A percentile compares a stretch with the other conserved stretches of the same genome.
These are phyloP conservation scores for Teinopalpus imperialis DNA, from an alignment of 2,888 invertebrate genomes.

Conservation along the genomic window DNA sequence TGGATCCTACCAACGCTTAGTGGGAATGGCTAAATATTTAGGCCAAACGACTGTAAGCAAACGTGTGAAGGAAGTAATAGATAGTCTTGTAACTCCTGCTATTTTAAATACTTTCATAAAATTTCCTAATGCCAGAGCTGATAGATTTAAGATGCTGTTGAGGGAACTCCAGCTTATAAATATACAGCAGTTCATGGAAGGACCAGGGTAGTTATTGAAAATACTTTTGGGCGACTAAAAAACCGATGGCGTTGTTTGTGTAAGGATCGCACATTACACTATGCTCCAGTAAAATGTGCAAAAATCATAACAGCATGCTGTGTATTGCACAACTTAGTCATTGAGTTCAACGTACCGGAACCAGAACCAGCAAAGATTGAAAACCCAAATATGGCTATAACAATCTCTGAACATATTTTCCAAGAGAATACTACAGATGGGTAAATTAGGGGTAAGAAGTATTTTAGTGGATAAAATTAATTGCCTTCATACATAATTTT, in stretches of 20 bases:
- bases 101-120: too few relatives aligned
- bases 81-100: too few relatives aligned
- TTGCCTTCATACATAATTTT: conserved; percentile 1
- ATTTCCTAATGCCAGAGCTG: too few relatives aligned
- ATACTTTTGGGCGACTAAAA: too few relatives aligned
- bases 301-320: neutral
- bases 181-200: neutral
- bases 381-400: too few relatives aligned
- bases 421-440: neutral
- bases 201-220: too few relatives aligned
- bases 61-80: too few relatives aligned
- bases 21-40: conserved; percentile 25
- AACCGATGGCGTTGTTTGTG: neutral
- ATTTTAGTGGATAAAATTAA: too few relatives aligned
- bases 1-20: conserved; percentile 25
- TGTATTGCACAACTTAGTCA: too few relatives aligned
- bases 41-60: conserved; percentile 29
- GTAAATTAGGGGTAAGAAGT: neutral
- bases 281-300: neutral
- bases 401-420: too few relatives aligned
- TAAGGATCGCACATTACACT: neutral
- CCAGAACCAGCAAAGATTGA: neutral
- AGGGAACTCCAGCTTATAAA: too few relatives aligned
- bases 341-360: neutral
- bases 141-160: too few relatives aligned